phyloP scores from a whole-genome alignment of 2,113 vertebrate genomes.

The Hylia prasina region DNA sequence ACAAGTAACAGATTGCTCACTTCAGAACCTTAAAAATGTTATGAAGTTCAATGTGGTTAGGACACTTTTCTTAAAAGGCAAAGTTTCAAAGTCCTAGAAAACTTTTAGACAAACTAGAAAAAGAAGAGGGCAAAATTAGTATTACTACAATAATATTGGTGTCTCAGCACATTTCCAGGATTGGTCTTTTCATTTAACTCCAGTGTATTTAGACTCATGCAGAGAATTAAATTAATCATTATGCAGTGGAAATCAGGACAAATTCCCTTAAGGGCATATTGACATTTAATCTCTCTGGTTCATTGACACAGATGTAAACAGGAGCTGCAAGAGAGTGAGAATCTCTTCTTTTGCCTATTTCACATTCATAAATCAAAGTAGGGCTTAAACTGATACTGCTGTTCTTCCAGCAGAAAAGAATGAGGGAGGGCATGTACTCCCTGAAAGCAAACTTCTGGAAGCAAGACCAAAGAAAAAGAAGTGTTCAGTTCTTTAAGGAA shows the following conservation, averaged over 20 bases:
- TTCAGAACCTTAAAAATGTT: not conserved
- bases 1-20: not conserved
- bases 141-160: not conserved
- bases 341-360: not conserved
- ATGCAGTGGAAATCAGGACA: not conserved
- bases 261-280: constrained; percentile 27
- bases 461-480: not conserved
- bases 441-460: not conserved
- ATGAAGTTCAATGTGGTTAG: not conserved
- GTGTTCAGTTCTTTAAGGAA: not conserved
- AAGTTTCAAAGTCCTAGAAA: not conserved
- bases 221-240: constrained; percentile 43
- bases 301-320: not conserved
- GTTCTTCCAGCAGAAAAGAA: not conserved
- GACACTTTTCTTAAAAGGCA: not conserved
- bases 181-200: constrained; percentile 7
- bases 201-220: not conserved
- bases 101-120: not conserved
- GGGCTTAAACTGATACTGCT: not conserved
- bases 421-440: not conserved
- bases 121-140: not conserved
- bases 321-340: not conserved
- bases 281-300: not conserved
- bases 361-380: not conserved
- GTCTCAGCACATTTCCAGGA: not conserved